phyloP scores from a whole-genome alignment of 2,797 vertebrate genomes.

The Sebastes diploproa region DNA sequence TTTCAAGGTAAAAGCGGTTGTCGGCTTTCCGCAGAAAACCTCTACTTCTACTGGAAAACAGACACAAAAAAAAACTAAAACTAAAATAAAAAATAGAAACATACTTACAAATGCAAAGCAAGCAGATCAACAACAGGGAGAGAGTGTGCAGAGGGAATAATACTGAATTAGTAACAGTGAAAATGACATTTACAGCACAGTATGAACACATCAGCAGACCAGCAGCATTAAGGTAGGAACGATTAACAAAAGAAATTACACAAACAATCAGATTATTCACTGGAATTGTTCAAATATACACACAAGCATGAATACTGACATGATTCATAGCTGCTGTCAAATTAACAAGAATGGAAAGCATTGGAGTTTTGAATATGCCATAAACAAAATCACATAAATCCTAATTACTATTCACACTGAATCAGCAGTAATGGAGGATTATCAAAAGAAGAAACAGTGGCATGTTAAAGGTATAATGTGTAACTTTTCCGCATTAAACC shows the following conservation, averaged over 20 bases:
- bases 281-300: not conserved
- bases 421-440: not conserved
- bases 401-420: not conserved
- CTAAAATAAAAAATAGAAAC: slow-evolving; percentile 54
- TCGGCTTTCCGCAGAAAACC: slow-evolving; percentile 47
- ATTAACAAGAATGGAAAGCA: not conserved
- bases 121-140: slow-evolving; percentile 77
- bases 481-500: no score
- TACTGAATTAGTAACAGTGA: slow-evolving; percentile 61
- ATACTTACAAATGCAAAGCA: slow-evolving; percentile 86
- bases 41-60: slow-evolving; percentile 62
- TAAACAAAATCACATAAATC: not conserved
- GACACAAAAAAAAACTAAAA: slow-evolving; percentile 12
- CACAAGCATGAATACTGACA: not conserved
- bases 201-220: slow-evolving; percentile 6
- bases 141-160: slow-evolving; percentile 73
- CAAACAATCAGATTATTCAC: not conserved
- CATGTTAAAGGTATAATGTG: not conserved
- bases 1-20: slow-evolving; percentile 29
- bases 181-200: slow-evolving; percentile 15
- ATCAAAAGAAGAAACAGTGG: not conserved
- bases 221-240: not conserved
- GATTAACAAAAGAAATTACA: not conserved
- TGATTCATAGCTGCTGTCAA: not conserved
- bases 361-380: not conserved